Base-by-base conservation (phyloP, 1,140 invertebrate species). In the Aphis gossypii region DNA sequence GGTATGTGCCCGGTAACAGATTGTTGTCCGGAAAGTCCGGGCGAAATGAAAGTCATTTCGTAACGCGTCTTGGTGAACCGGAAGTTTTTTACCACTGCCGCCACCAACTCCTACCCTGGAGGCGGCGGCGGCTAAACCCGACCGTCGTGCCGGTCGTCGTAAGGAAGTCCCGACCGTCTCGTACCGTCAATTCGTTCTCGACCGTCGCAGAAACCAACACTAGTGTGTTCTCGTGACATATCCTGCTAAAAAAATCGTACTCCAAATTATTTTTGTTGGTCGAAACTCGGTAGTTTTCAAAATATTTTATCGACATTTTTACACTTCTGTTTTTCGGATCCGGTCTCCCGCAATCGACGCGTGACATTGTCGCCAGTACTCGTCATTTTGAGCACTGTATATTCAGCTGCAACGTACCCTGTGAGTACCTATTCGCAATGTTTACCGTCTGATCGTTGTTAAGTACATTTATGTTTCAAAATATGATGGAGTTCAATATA, bases 31-130 rank as follows among this genome's bases (percentile, higher is more conserved):
- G 83, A 48, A 87, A 87, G 86, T 87, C 86, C 41, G 84, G 44
- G n/a, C 38, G 46, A 87, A 87, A 87, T 48, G 86, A 87, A 87
- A 87, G 86, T 87, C 44, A 48, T 87, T 87, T 48, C 44, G 44
- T 87, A 87, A 87, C n/a, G 6, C 30, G 44, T 41, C 60, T 84
- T 20, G 9, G 38, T 38, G 25, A 48, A 87, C 86, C 86, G 86
- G 86, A 87, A 87, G 44, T 87, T 46, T 87, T 87, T 20, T n/a
- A 51, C 18, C 86, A n/a, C 46, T 18, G 21, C 30, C 46, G 44
- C 44, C 44, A 46, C 44, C 44, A 87, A 30, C 84, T 18, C 84
- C 84, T 87, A 84, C 86, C 86, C 86, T 30, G 30, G 44, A 48
- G 38, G 38, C 38, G 38, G 5, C 46, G 41, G 38, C 8, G 38